These are phyloP conservation scores for Diplolepis rosae DNA, from an alignment of 2,888 invertebrate genomes.

Conservation along the genomic window DNA sequence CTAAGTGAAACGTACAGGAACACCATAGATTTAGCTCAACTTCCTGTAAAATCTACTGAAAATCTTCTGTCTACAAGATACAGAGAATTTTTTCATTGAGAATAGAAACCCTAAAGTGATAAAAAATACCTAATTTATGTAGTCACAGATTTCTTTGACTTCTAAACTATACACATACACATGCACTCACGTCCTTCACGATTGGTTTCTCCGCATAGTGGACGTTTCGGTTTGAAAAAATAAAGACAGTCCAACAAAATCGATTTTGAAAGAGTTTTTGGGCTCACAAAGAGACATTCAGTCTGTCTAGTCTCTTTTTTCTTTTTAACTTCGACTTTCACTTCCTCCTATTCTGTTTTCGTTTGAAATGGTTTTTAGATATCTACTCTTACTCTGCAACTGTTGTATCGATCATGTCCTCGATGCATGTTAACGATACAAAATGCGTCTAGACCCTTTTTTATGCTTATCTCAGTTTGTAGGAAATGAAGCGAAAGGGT, in stretches of 20 bases:
- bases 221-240: background rate
- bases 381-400: constrained; percentile 37
- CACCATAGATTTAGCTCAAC: no score
- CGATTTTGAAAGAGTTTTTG: background rate
- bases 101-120: background rate
- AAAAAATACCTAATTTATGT: background rate
- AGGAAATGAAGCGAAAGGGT: constrained; percentile 54
- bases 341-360: constrained; percentile 30
- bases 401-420: constrained; percentile 54
- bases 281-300: background rate
- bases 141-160: background rate
- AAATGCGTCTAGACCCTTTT: constrained; percentile 66
- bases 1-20: no score
- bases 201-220: background rate
- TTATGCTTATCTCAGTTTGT: constrained; percentile 61
- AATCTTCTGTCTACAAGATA: no score
- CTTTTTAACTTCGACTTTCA: constrained; percentile 20
- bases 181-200: background rate
- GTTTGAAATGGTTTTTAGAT: constrained; percentile 31
- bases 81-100: background rate
- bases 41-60: no score
- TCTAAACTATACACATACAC: background rate
- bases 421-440: constrained; percentile 56
- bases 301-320: background rate
- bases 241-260: background rate